Percentiles rank a stretch among this genome's conserved stretches.
Conservation (phyloP, 2,888 invertebrate species). For the Aphelenchoides bicaudatus region DNA sequence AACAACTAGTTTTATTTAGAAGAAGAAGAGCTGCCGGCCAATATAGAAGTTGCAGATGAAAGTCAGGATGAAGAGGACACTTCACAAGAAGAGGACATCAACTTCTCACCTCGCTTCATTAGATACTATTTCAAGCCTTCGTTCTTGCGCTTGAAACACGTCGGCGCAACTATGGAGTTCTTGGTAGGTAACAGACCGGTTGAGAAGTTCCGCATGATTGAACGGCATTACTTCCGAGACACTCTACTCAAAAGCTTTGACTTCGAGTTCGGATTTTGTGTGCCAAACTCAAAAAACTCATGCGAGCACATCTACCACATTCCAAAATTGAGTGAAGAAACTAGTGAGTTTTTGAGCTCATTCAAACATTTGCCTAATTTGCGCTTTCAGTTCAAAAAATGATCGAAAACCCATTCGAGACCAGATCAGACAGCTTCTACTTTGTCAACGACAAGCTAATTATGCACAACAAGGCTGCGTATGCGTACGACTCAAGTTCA, state of each 20-base stretch:
- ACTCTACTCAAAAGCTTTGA: constrained; percentile 92
- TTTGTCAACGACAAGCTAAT: constrained; percentile 93
- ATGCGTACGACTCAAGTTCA: constrained; percentile 70
- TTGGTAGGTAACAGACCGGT: constrained; percentile 87
- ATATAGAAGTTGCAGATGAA: constrained; percentile 4
- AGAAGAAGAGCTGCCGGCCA: constrained; percentile 7
- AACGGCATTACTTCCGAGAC: constrained; percentile 69
- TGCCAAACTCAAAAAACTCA: constrained; percentile 92
- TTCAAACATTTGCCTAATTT: neutral
- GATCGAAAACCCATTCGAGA: constrained; percentile 91
- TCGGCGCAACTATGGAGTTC: constrained; percentile 98
- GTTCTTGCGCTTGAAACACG: constrained; percentile 78
- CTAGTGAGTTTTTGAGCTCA: constrained; percentile 46
- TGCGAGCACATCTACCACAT: constrained; percentile 99
- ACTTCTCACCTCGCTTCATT: constrained; percentile 72
- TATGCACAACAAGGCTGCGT: constrained; percentile 99
- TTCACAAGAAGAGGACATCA: constrained; percentile 31
- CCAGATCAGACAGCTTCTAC: constrained; percentile 96
- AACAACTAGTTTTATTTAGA: neutral
- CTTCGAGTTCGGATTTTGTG: constrained; percentile 98
- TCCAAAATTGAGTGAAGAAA: constrained; percentile 73
- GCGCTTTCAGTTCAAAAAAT: constrained; percentile 81
- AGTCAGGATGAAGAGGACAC: constrained; percentile 22
- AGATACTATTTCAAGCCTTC: constrained; percentile 97
- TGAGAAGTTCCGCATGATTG: constrained; percentile 82